Base-by-base conservation (phyloP, 2,797 vertebrate genomes). In the Chloroceryle inda region DNA sequence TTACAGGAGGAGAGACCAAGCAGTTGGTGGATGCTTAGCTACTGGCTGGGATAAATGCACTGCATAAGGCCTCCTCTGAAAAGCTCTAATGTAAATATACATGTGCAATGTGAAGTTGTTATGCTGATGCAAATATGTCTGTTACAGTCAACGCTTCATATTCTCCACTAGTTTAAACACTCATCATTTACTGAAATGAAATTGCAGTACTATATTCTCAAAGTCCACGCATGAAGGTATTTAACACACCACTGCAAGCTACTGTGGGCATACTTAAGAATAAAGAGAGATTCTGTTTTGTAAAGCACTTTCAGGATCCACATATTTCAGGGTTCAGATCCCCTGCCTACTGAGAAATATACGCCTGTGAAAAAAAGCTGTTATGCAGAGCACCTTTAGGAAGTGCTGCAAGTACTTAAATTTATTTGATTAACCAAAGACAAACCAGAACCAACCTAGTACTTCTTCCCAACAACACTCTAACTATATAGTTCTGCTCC, bases 131-230 rank as follows among this genome's bases (percentile, higher is more conserved):
- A 94, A 91, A 80, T 18, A 10, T 35, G 10, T 27, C 38, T 66
- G 13, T 55, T 74, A 63, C 23, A 73, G 47, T 66, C 19, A 38
- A 49, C 47, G 49, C 61, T 20, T 77, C 47, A 55, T 44, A 55
- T 33, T 88, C 66, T 61, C 45, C 33, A 45, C 15, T n/a, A 37
- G 21, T 47, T 42, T 74, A 64, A 85, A 49, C 6, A 40, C 11
- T 53, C 42, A 24, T 13, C 40, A 27, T 42, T 77, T 89, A 42
- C 26, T 74, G 52, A 77, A 92, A 88, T 31, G 11, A 91, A 76
- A 80, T 4, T 76, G 24, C 42, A 53, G n/a, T 27, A 84, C 16
- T 38, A 33, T 7, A 35, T 35, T 72, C 33, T 85, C 40, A 64
- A 83, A 66, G 27, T 68, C 24, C 37, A 42, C 13, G 35, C 31